Conservation (phyloP, 1,140 invertebrate genomes). For the Batillaria attramentaria region DNA sequence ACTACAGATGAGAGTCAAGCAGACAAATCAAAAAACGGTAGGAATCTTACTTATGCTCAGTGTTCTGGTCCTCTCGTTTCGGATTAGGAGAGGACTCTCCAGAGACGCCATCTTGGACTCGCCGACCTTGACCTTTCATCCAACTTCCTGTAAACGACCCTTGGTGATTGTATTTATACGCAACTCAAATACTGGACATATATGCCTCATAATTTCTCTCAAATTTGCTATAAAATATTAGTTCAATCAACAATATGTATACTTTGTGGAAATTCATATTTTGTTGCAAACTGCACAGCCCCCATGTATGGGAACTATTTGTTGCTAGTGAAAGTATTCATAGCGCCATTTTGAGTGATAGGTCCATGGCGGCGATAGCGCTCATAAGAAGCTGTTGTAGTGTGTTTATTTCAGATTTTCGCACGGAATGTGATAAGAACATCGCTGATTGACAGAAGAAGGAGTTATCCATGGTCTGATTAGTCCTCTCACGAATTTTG, state of each 20-base stretch:
- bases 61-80: conserved; percentile 22
- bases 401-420: background rate
- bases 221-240: too few relatives aligned
- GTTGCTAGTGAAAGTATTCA: conserved; percentile 38
- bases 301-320: conserved; percentile 49
- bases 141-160: conserved; percentile 22
- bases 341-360: conserved; percentile 17
- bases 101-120: conserved; percentile 44
- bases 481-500: background rate
- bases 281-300: background rate
- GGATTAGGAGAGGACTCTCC: conserved; percentile 25
- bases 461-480: background rate
- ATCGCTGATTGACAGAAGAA: too few relatives aligned
- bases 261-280: background rate
- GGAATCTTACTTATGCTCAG: conserved; percentile 26
- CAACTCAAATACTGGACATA: background rate
- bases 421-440: too few relatives aligned
- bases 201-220: too few relatives aligned
- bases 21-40: too few relatives aligned
- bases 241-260: background rate
- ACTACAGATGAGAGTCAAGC: too few relatives aligned
- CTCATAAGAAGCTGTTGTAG: background rate
- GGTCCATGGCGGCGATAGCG: too few relatives aligned
- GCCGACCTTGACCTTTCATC: conserved; percentile 23
- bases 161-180: conserved; percentile 29